phyloP scores from a whole-genome alignment of 2,113 vertebrate species.

The Eurypyga helias region DNA sequence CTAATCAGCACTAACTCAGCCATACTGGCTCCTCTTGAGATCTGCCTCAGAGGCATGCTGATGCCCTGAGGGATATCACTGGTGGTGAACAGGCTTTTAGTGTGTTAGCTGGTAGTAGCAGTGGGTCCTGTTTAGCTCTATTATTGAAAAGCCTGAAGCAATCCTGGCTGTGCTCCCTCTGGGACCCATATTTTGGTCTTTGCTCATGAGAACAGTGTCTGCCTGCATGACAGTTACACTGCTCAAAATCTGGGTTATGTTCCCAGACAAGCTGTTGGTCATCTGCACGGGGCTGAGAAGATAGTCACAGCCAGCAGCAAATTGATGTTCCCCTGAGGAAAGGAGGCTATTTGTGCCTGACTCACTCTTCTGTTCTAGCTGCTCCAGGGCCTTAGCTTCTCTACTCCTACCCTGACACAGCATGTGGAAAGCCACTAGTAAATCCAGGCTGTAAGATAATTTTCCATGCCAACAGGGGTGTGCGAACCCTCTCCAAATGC shows the following conservation, averaged over 20 bases:
- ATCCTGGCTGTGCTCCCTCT: neutral
- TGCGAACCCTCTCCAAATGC: neutral
- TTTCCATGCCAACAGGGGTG: neutral
- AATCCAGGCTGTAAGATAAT: neutral
- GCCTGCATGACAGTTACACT: slow-evolving; percentile 1
- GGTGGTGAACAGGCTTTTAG: neutral
- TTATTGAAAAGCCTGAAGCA: slow-evolving; percentile 4
- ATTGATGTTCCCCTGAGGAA: neutral
- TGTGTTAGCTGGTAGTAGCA: neutral
- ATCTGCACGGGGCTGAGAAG: neutral
- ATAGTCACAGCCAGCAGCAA: neutral
- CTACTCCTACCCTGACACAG: neutral
- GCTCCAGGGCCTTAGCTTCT: neutral
- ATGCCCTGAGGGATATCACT: neutral
- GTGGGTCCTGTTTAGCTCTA: neutral
- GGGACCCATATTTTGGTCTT: neutral
- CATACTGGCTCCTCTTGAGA: neutral
- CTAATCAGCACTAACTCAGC: slow-evolving; percentile 43
- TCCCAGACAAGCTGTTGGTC: slow-evolving; percentile 38
- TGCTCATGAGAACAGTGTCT: neutral
- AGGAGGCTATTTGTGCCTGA: neutral
- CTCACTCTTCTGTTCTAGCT: neutral
- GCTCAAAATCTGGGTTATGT: neutral
- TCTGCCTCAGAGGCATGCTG: neutral
- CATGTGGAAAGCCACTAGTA: neutral